Evolutionary conservation across 2,888 invertebrate genomes (phyloP).

Genomic region (Stenichneumon culpator): DNA sequence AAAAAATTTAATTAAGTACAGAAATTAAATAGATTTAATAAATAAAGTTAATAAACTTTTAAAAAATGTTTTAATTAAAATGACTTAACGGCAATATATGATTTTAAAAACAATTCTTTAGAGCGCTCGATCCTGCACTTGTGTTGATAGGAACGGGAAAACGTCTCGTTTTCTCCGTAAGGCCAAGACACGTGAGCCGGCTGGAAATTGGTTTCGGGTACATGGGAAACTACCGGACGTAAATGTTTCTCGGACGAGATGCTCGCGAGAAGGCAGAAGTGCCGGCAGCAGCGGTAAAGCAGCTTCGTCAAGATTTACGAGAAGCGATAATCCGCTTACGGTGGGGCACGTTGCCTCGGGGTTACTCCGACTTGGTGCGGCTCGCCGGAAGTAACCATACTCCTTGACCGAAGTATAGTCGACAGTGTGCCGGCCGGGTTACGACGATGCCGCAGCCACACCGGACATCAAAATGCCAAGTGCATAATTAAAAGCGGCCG

Average conservation of each 20-base stretch:
- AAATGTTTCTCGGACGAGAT: slow-evolving; percentile 15
- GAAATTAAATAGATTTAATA: too few relatives aligned
- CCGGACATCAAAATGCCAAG: slow-evolving; percentile 34
- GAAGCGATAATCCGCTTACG: slow-evolving; percentile 48
- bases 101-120: background rate
- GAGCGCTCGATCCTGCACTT: background rate
- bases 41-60: too few relatives aligned
- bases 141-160: background rate
- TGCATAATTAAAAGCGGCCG: slow-evolving; percentile 27
- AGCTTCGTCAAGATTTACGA: slow-evolving; percentile 41
- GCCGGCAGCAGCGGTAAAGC: slow-evolving; percentile 16
- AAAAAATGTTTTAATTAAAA: too few relatives aligned
- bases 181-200: slow-evolving; percentile 8
- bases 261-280: background rate
- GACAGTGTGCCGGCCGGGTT: slow-evolving; percentile 9
- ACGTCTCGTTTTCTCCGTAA: background rate
- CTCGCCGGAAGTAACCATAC: slow-evolving; percentile 40
- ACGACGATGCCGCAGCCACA: slow-evolving; percentile 9
- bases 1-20: too few relatives aligned
- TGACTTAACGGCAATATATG: too few relatives aligned
- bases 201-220: slow-evolving; percentile 19
- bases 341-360: slow-evolving; percentile 30
- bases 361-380: slow-evolving; percentile 10
- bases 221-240: slow-evolving; percentile 26
- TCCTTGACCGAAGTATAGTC: background rate